Evolutionary conservation across 1,140 invertebrate species (phyloP).

Genomic region (Saccostrea cuccullata): DNA sequence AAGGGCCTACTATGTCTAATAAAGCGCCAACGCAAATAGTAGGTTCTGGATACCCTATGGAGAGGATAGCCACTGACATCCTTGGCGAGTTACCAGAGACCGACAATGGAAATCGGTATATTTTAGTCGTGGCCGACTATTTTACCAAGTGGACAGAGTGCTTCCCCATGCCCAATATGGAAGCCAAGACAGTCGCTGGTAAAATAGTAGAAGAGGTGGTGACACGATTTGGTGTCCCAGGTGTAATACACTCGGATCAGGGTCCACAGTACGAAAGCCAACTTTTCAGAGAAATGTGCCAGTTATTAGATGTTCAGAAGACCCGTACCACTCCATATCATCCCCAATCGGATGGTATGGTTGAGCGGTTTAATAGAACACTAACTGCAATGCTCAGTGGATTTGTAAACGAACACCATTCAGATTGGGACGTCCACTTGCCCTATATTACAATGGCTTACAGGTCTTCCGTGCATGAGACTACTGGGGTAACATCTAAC

Average conservation of each 20-base stretch:
- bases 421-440: conserved; percentile 62
- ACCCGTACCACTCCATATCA: conserved; percentile 61
- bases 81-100: too few relatives aligned
- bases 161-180: too few relatives aligned
- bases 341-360: conserved; percentile 62
- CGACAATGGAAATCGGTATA: too few relatives aligned
- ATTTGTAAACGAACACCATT: conserved; percentile 47
- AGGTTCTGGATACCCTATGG: too few relatives aligned
- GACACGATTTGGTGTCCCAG: conserved; percentile 18
- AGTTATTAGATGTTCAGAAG: conserved; percentile 58
- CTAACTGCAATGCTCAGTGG: conserved; percentile 49
- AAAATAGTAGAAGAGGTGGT: background rate
- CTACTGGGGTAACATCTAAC: conserved; percentile 55
- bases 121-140: too few relatives aligned
- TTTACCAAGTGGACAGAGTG: too few relatives aligned
- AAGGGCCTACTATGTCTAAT: too few relatives aligned
- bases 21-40: too few relatives aligned
- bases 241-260: conserved; percentile 74
- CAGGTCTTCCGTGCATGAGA: conserved; percentile 47
- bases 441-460: conserved; percentile 56
- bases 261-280: conserved; percentile 67
- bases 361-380: conserved; percentile 66
- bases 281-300: conserved; percentile 60
- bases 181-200: too few relatives aligned
- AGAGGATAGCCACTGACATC: too few relatives aligned